Evolutionary conservation across 53 echinoderm and acorn worm genomes (phyloP), one percentile per base, ranked within the genome.

Genomic region (Stichopus horrens): DNA sequence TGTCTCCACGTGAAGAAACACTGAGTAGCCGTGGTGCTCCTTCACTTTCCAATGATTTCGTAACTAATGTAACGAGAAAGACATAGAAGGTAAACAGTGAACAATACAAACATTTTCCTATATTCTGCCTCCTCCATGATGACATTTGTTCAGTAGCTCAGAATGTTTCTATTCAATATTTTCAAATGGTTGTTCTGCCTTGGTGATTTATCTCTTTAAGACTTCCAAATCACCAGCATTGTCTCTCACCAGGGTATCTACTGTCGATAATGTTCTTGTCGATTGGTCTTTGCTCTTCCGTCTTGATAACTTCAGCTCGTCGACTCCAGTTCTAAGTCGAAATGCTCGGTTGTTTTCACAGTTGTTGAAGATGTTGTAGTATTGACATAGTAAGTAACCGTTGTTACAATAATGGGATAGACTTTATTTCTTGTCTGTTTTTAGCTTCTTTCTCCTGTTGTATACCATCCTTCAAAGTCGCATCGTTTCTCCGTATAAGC

Each of bases 231-330:
- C 90, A 85, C 67, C 37, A 55, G 56, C 51, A 52, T 78, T 88
- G 77, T 90, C 88, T 75, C 92, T 86, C 19, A 78, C 52, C 52
- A 92, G 89, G 55, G 14, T 75, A 54, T 88, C 87, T 11, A 94
- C 56, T 78, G 83, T 92, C 52, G 83, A 77, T 73, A 94, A 71
- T 55, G 81, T 57, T n/a, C 81, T 81, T 14, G 81, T 81, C 51
- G 92, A 88, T 76, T 94, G 86, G 22, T 89, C 92, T 57, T 90
- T 94, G 83, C 60, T 88, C 80, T 91, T 93, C 73, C 91, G 84
- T 77, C 90, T 58, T 20, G 75, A 74, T 65, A 92, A 77, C 90
- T 90, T 94, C 88, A 93, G 75, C 68, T 86, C 91, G 91, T 63
- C 76, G 80, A 87, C 73, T 9, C 91, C 91, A 86, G 79, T 54